Evolutionary conservation across 1,140 invertebrate species (phyloP), one percentile per base, ranked within the genome.

Genomic region (Pantala flavescens): DNA sequence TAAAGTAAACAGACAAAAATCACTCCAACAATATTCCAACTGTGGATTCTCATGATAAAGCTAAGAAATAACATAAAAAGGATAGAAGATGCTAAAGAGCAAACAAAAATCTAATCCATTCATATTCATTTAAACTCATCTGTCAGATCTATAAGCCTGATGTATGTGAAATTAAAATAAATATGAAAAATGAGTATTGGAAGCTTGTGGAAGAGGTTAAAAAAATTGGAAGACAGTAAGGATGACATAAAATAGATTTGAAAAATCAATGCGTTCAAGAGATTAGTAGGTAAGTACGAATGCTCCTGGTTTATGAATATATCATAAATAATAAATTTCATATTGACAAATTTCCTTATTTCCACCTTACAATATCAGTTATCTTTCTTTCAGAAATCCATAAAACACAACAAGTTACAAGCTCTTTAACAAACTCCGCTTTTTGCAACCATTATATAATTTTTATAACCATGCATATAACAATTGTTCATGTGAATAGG

Each of bases 161-260:
- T 14, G 1, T 5, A 63, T 63, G 12, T 19, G 12, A 63, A 63
- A 63, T 21, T 7, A 63, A 63, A 63, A 63, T 63, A 63, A 63
- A 63, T 63, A 63, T 21, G n/a, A 63, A 63, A 63, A 63, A 63
- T 63, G 49, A 63, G 49, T 63, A 63, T 63, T 63, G 49, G 49
- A 63, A 63, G 49, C 49, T 63, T 63, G 16, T 63, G 49, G n/a
- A 63, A 63, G n/a, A 63, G 49, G n/a, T 3, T 63, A 63, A 63
- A 19, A 63, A 63, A 63, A 63, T n/a, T 63, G 49, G 49, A 63
- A 63, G 49, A 63, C 49, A 21, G 49, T 21, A 63, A 63, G 49
- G 28, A 5, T 63, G 14, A 63, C 49, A 63, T 1, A 63, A 63
- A 63, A 63, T 7, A 63, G 49, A 21, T 3, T 3, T 21, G 49